Evolutionary conservation across 2,797 vertebrate species (phyloP).

Genomic region (Caiman crocodilus): DNA sequence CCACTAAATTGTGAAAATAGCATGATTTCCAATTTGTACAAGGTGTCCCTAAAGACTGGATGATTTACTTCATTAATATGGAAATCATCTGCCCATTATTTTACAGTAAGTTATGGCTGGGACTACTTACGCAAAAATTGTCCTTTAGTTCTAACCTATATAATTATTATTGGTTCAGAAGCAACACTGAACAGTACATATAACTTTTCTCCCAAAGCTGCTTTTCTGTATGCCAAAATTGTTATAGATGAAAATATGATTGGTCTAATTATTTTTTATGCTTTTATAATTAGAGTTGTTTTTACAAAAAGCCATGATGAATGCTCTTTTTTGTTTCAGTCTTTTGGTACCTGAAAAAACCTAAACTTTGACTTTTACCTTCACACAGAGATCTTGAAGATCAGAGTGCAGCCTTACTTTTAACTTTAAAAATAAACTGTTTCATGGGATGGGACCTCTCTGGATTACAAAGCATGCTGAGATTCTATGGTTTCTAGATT

Average conservation of each 20-base stretch:
- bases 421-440: neutral
- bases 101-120: conserved; percentile 23
- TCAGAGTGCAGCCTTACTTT: neutral
- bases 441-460: neutral
- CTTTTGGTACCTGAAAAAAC: neutral
- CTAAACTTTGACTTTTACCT: neutral
- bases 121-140: conserved; percentile 38
- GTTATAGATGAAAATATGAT: conserved; percentile 5
- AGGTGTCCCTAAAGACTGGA: conserved; percentile 33
- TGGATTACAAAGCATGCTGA: neutral
- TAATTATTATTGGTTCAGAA: conserved; percentile 7
- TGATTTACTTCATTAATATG: conserved; percentile 43
- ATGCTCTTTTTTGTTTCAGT: neutral
- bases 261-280: neutral
- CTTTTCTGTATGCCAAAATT: neutral
- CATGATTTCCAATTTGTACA: conserved; percentile 36
- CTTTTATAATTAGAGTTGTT: neutral
- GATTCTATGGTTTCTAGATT: neutral
- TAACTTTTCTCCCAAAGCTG: neutral
- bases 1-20: conserved; percentile 46
- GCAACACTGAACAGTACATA: neutral
- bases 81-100: conserved; percentile 14
- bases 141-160: neutral
- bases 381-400: neutral
- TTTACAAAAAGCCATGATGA: neutral